Evolutionary conservation across 1,140 invertebrate species (phyloP), one percentile per base, ranked within the genome.

Genomic region (Bombus balteatus): DNA sequence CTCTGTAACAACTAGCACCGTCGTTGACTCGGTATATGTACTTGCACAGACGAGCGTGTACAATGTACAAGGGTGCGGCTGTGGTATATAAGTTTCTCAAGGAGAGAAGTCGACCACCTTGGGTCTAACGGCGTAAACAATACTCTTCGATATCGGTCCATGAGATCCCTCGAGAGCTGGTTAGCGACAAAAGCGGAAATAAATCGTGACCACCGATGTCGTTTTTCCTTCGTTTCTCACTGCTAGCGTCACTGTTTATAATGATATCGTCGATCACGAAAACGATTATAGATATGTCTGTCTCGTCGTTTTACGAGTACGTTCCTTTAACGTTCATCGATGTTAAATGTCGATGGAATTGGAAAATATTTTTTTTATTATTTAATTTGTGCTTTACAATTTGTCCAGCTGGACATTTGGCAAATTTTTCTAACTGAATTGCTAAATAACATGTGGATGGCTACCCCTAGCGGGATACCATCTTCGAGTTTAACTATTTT

Each of bases 131-230:
- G 59, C 81, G 39, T 85, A 88, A 91, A 91, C 89, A 91, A 91
- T 91, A 77, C 87, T 84, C 84, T 91, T 89, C 76, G 87, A 79
- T 91, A 89, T 91, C 87, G 89, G 76, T 65, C 65, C 41, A 37
- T 28, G 75, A 82, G 85, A 82, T 89, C 89, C 89, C 89, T 83
- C 8, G 87, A 80, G 90, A 87, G 79, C 76, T 89, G 90, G 87
- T 91, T 91, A 91, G 90, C 87, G 87, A 86, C 82, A 91, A 91
- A 91, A 81, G 82, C 66, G 82, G 76, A 86, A 89, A 91, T 91
- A 91, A 91, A 91, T 91, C 89, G 87, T 65, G 59, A 47, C 15
- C 85, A 70, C 72, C 79, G 76, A 87, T 87, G 76, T 80, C 83
- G 79, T 90, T 72, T 62, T 66, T 70, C 37, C 53, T 81, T 76